Evolutionary conservation across 1,140 invertebrate genomes (phyloP), one percentile per base, ranked within the genome.

Genomic region (Andricus grossulariae): DNA sequence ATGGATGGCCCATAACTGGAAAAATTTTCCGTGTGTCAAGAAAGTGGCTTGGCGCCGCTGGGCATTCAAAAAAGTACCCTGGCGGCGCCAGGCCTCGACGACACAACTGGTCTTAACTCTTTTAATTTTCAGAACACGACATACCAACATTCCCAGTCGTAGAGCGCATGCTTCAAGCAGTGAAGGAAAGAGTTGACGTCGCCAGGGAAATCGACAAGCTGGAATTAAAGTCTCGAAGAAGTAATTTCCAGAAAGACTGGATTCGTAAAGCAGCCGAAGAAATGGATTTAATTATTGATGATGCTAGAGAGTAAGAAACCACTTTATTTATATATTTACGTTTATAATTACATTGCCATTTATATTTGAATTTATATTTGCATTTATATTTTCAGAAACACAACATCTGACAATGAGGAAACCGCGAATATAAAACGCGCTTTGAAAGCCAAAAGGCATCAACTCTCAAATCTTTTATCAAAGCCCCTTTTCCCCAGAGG

Each of bases 251-350:
- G 66, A 93, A 93, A 79, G 94, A 95, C 54, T 99, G 98, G 97
- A 92, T 97, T 82, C 93, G 95, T 80, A 96, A 96, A 88, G 94
- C 95, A 8, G 95, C 95, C 0, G 93, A 95, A 81, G 97, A 98
- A 79, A 96, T 97, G 94, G 97, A 98, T 89, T 94, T 99, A 75
- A 92, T 97, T 57, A 89, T 98, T 12, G 96, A 97, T 84, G 95
- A 97, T 71, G 93, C 94, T 78, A 50, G 72, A 52, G 18, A 60
- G 75, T 77, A 66, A 76, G 52, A 55, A 84, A 5, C 39, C 19
- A 72, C 60, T 70, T 79, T 21, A 19, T 57, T 72, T 77, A 84
- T 77, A 51, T 57, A 50, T 50, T 52, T 51, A 50, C 66, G 39
- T 55, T 32, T 32, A 32, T 32, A 32, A 5, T 32, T 25, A 25